Evolutionary conservation across 2,113 vertebrate genomes (phyloP), one percentile per base, ranked within the genome.

Genomic region (Festucalex cinctus): DNA sequence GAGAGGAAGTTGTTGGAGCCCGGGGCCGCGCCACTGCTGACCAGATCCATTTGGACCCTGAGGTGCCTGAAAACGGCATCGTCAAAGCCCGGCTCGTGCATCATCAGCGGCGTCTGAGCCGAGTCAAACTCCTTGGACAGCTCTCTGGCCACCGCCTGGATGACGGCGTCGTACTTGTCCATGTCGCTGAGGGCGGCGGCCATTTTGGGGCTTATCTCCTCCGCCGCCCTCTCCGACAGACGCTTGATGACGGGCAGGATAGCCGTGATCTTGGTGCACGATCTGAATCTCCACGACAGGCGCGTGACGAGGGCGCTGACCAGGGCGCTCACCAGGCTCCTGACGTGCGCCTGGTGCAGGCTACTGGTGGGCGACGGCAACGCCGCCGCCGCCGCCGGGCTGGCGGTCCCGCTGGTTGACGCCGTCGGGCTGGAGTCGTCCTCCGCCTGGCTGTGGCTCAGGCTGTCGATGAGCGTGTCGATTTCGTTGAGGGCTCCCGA

Each of bases 221-320:
- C 20, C 22, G 26, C 60, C 20, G 60, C 60, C 37, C 37, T 41
- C n/a, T 62, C 60, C n/a, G 60, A 62, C 37, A 62, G 39, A 12
- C 60, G 60, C 60, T 62, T 62, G 60, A 62, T 62, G 39, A 43
- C 36, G 6, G 60, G 60, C n/a, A 62, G 16, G n/a, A 62, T 62
- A 3, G 60, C 19, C 3, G 37, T 62, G 35, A 62, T 62, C 37
- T 62, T 62, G 60, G 60, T 62, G n/a, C 37, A 41, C 6, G 60
- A 62, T 13, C 60, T 24, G 39, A 14, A 26, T 6, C 9, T 14
- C 60, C 60, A 43, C 6, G 60, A 62, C 20, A 62, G 60, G 13
- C 60, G 60, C 60, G 43, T 62, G 60, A 62, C 37, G 22, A 62
- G 39, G n/a, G 60, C 26, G 22, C 43, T 22, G 13, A 62, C 17